A percentile compares a stretch with the other conserved stretches of the same genome.
Evolutionary conservation across 1,140 invertebrate genomes (phyloP).

Genomic region (Centruroides sculpturatus): DNA sequence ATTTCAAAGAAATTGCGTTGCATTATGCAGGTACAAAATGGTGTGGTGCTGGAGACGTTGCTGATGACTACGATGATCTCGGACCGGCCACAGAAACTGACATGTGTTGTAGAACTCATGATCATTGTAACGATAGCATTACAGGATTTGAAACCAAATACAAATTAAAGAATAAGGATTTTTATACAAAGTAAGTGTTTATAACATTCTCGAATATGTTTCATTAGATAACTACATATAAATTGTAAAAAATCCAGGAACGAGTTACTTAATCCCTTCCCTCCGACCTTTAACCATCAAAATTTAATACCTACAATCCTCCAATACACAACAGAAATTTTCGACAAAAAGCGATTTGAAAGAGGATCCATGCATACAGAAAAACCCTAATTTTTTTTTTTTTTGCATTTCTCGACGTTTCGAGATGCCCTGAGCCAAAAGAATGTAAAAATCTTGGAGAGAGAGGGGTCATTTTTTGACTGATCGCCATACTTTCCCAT

Average conservation of each 20-base stretch:
- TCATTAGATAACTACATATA: background rate
- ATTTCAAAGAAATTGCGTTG: too few species aligned
- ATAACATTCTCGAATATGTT: background rate
- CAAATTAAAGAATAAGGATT: constrained; percentile 44
- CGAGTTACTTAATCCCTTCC: background rate
- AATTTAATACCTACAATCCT: too few species aligned
- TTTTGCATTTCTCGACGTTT: too few species aligned
- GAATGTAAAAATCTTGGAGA: too few species aligned
- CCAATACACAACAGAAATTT: too few species aligned
- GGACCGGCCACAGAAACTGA: constrained; percentile 48
- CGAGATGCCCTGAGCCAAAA: too few species aligned
- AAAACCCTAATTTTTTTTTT: too few species aligned
- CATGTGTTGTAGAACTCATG: constrained; percentile 58
- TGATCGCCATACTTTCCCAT: too few species aligned
- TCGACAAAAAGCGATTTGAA: too few species aligned
- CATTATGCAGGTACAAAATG: constrained; percentile 38
- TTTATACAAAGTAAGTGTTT: constrained; percentile 28
- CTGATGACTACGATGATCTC: constrained; percentile 48
- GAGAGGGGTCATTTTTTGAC: too few species aligned
- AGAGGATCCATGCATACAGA: too few species aligned
- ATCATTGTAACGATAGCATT: constrained; percentile 50
- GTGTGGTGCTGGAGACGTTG: constrained; percentile 57
- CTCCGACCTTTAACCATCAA: too few species aligned
- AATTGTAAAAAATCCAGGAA: constrained; percentile 2
- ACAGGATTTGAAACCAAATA: constrained; percentile 38